phyloP scores from a whole-genome alignment of 2,797 vertebrate species.

The Oryzias sinensis region DNA sequence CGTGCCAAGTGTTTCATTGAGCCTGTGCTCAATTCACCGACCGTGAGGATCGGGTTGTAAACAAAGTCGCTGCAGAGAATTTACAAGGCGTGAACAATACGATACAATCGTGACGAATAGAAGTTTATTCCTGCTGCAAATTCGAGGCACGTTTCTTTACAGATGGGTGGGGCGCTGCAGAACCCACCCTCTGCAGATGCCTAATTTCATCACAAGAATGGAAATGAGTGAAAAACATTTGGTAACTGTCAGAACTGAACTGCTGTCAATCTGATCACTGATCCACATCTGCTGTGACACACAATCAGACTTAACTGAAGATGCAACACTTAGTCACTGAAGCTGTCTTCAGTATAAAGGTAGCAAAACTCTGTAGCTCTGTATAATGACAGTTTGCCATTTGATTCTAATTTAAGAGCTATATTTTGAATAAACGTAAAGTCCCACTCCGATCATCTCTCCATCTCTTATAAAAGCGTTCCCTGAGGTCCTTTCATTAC shows the following conservation, averaged over 20 bases:
- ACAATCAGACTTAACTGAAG: neutral
- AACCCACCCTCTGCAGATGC: neutral
- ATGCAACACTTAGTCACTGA: neutral
- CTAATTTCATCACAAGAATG: slow-evolving; percentile 1
- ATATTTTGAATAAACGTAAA: no score
- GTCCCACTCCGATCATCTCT: no score
- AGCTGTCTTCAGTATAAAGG: neutral
- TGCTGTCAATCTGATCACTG: slow-evolving; percentile 24
- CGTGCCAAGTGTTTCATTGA: slow-evolving; percentile 47
- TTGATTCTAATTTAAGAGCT: neutral
- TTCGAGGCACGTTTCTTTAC: neutral
- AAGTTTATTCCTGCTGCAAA: neutral
- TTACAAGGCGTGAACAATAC: neutral
- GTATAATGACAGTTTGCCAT: neutral
- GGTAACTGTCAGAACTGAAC: slow-evolving; percentile 2
- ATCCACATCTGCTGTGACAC: neutral
- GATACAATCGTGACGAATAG: neutral
- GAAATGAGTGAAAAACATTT: neutral
- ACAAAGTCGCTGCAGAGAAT: neutral
- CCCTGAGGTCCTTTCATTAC: no score
- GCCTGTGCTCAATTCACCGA: slow-evolving; percentile 13
- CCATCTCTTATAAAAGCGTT: no score
- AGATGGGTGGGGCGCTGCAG: neutral
- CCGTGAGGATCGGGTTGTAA: slow-evolving; percentile 11
- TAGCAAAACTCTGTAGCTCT: no score